Conservation (phyloP, 1,140 invertebrate genomes). For the Euborellia annulipes region DNA sequence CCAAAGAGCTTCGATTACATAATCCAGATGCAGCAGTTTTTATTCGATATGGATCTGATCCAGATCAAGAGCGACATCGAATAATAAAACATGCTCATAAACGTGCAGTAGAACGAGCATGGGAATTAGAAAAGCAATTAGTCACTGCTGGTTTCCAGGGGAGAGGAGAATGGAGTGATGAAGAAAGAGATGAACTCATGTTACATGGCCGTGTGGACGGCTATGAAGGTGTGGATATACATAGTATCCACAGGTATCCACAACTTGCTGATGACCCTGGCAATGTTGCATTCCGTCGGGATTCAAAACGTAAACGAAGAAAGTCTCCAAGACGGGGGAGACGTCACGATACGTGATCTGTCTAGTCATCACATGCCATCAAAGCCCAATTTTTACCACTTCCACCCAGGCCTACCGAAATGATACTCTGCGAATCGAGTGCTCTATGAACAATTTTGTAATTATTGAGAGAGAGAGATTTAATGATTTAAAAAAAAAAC, state of each 20-base stretch:
- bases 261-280: slow-evolving; percentile 91
- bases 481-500: no score
- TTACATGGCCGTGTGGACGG: slow-evolving; percentile 73
- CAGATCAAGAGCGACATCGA: slow-evolving; percentile 64
- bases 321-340: no score
- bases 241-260: slow-evolving; percentile 76
- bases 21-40: slow-evolving; percentile 78
- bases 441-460: no score
- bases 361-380: no score
- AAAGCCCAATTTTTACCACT: no score
- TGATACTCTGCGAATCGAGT: no score
- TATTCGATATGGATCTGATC: slow-evolving; percentile 68
- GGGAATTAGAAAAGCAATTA: slow-evolving; percentile 80
- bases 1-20: slow-evolving; percentile 64
- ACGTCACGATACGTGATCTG: no score
- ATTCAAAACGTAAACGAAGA: slow-evolving; percentile 51
- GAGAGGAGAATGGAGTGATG: slow-evolving; percentile 71
- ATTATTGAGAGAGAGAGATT: no score
- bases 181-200: slow-evolving; percentile 79
- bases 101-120: slow-evolving; percentile 72
- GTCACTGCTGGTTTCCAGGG: slow-evolving; percentile 74
- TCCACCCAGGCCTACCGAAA: no score
- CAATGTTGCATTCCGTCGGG: slow-evolving; percentile 74
- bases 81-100: slow-evolving; percentile 83
- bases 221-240: slow-evolving; percentile 77